Base-by-base conservation (phyloP, 2,888 invertebrate genomes). In the Hetaerina titia region DNA sequence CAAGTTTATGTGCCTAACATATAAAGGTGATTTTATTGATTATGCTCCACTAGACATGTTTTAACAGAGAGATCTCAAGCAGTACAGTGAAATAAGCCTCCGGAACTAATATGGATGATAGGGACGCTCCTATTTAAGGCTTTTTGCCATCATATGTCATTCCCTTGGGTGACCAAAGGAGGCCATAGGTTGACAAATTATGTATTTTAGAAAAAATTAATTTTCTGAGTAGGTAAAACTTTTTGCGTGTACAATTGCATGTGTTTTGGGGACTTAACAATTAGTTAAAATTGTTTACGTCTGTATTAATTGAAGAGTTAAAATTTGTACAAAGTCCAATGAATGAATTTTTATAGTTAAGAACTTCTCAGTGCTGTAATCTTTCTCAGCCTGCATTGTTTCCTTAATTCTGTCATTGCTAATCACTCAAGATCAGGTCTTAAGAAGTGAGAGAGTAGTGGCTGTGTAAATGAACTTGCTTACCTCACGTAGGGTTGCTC, bases 381-480 rank as follows among this genome's bases (percentile, higher is more conserved):
- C 19, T 69, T n/a, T 92, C 92, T 74, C 69, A 56, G 69, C 57
- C 69, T 92, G 64, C 63, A 92, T 92, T 92, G 69, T 92, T 92
- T 74, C 45, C n/a, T 31, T 64, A 58, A 89, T 19, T 58, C 69
- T 92, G 64, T 92, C 74, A 92, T 74, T 45, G 74, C 92, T 74
- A 56, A 92, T 69, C 69, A 69, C 45, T 92, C 22, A n/a, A 45
- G 69, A 56, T 64, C 92, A 92, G 69, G 13, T 81, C 81, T 31
- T 81, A 31, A 90, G 90, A 60, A 92, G 89, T 92, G 92, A 74
- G 56, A 89, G 64, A 90, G 90, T 90, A 90, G 90, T 90, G 92
- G 92, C 92, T 92, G 92, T 92, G 92, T 92, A 92, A 69, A 57
- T 92, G 92, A 92, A 92, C 69, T 92, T 92, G 92, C 92, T 92